Conservation (phyloP, 1,140 invertebrate species). For the Drosophila quadrilineata region DNA sequence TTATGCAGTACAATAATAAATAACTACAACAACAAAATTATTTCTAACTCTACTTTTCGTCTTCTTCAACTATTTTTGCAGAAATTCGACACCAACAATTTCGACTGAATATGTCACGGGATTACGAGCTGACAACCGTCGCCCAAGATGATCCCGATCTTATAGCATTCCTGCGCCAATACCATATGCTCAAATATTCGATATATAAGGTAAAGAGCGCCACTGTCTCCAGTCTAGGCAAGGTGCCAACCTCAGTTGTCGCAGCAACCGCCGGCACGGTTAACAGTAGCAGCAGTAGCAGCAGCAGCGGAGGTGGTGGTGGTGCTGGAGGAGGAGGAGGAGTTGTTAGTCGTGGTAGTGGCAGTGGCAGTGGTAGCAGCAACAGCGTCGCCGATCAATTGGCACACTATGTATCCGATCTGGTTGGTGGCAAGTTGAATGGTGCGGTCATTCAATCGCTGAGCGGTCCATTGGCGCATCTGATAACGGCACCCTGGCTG, state of each 20-base stretch:
- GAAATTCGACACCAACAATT: constrained; percentile 86
- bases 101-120: constrained; percentile 87
- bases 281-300: constrained; percentile 15
- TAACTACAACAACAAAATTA: background rate
- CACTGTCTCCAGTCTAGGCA: constrained; percentile 43
- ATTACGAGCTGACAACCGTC: constrained; percentile 87
- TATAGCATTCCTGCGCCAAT: constrained; percentile 87
- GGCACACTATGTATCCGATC: constrained; percentile 81
- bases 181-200: constrained; percentile 83
- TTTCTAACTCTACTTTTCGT: background rate
- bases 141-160: constrained; percentile 88
- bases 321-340: no score
- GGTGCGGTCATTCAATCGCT: constrained; percentile 83
- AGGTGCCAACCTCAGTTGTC: constrained; percentile 26
- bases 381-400: constrained; percentile 74
- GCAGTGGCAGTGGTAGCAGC: constrained; percentile 11
- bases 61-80: constrained; percentile 50
- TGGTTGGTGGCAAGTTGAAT: constrained; percentile 82
- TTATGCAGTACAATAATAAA: constrained; percentile 37
- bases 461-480: constrained; percentile 81
- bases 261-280: constrained; percentile 25
- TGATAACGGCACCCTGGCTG: constrained; percentile 83
- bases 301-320: no score
- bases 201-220: constrained; percentile 74
- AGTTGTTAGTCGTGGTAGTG: no score